Conservation (phyloP, 1,140 invertebrate genomes). For the Trigoniulus corallinus region DNA sequence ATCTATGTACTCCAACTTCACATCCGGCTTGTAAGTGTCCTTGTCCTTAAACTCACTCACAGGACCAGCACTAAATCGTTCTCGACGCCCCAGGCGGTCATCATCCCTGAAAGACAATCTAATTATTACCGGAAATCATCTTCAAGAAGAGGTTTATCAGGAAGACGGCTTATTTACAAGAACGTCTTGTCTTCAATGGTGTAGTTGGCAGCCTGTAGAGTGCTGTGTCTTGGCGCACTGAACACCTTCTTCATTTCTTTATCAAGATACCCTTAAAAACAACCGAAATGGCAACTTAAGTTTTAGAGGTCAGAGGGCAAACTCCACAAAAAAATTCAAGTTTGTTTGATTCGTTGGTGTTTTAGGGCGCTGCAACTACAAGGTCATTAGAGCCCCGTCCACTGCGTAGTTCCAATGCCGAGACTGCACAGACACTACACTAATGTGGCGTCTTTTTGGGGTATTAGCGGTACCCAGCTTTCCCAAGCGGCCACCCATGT, state of each 20-base stretch:
- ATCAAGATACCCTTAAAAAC: slow-evolving; percentile 53
- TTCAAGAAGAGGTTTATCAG: background rate
- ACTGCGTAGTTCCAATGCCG: no score
- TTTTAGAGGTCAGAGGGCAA: no score
- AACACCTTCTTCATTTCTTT: slow-evolving; percentile 51
- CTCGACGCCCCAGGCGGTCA: slow-evolving; percentile 58
- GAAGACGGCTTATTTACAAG: slow-evolving; percentile 31
- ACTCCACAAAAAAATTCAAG: no score
- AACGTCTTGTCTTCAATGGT: slow-evolving; percentile 93
- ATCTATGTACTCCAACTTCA: slow-evolving; percentile 95
- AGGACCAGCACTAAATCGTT: slow-evolving; percentile 60
- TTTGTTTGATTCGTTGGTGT: no score
- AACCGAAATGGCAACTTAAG: background rate
- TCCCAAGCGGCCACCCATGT: no score
- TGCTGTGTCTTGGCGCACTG: slow-evolving; percentile 44
- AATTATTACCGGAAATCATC: background rate
- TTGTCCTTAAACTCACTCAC: slow-evolving; percentile 90
- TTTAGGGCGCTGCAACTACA: no score
- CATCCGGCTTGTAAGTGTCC: slow-evolving; percentile 77
- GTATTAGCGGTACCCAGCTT: no score
- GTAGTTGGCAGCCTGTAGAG: slow-evolving; percentile 74
- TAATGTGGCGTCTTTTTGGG: no score
- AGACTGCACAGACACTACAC: no score
- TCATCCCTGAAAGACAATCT: slow-evolving; percentile 43
- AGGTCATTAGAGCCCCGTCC: no score